phyloP scores from a whole-genome alignment of 2,888 invertebrate genomes.

The Alitta virens region DNA sequence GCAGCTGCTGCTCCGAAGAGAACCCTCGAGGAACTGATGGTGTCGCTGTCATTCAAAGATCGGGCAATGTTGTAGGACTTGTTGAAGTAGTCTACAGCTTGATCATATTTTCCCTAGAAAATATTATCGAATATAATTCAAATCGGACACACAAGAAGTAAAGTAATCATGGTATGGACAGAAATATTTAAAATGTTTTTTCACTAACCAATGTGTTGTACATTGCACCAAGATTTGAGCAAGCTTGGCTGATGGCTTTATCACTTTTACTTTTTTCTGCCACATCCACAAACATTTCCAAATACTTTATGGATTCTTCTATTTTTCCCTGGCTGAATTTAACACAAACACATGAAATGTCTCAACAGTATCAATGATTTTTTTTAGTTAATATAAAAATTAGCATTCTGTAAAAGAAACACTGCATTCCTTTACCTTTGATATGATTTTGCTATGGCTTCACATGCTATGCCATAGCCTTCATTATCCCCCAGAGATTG shows the following conservation, averaged over 20 bases:
- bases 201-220: conserved; percentile 50
- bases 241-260: conserved; percentile 50
- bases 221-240: conserved; percentile 53
- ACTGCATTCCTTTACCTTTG: conserved; percentile 43
- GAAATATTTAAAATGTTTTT: background rate
- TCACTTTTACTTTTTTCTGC: conserved; percentile 52
- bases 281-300: conserved; percentile 53
- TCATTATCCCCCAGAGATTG: conserved; percentile 41
- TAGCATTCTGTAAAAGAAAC: too few relatives aligned
- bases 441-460: conserved; percentile 54
- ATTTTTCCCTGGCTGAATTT: conserved; percentile 47
- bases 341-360: too few relatives aligned
- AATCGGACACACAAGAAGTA: too few relatives aligned
- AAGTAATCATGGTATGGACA: too few relatives aligned
- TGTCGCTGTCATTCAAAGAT: conserved; percentile 42
- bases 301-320: conserved; percentile 50
- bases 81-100: conserved; percentile 54
- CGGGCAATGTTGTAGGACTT: conserved; percentile 55
- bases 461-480: conserved; percentile 53
- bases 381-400: background rate
- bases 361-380: too few relatives aligned
- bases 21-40: conserved; percentile 50
- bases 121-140: background rate
- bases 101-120: conserved; percentile 50
- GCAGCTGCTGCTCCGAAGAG: conserved; percentile 53